Conservation (phyloP, 2,888 invertebrate species). For the Synanthedon myopaeformis region DNA sequence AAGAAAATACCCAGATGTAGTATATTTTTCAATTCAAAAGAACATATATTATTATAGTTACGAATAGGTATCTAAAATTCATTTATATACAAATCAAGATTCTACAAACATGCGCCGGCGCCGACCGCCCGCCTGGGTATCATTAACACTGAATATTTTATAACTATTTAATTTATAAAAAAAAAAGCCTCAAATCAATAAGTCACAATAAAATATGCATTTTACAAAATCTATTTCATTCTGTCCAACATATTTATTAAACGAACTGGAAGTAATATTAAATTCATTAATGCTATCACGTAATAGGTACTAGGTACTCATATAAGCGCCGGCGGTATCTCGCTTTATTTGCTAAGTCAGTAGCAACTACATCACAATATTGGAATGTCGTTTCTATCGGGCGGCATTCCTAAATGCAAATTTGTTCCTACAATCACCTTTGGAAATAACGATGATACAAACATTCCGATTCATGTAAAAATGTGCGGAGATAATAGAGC, state of each 20-base stretch:
- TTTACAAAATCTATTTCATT: too few relatives aligned
- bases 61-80: background rate
- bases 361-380: constrained; percentile 31
- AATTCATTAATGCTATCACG: too few relatives aligned
- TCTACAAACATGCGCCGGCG: constrained; percentile 2
- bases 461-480: background rate
- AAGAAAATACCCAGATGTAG: too few relatives aligned
- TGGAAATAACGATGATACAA: background rate
- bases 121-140: constrained; percentile 2
- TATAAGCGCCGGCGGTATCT: constrained; percentile 20
- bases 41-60: too few relatives aligned
- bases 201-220: background rate
- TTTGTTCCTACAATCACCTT: constrained; percentile 19
- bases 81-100: background rate
- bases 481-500: constrained; percentile 13
- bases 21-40: too few relatives aligned
- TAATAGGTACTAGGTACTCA: too few relatives aligned
- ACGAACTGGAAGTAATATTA: too few relatives aligned
- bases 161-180: constrained; percentile 4
- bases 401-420: constrained; percentile 56
- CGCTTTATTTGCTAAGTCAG: constrained; percentile 56
- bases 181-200: background rate
- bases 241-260: too few relatives aligned
- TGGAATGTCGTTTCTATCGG: constrained; percentile 56
- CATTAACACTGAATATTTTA: constrained; percentile 3